These are phyloP conservation scores for Tiliqua scincoides DNA, from an alignment of 2,113 vertebrate genomes.

Conservation along the genomic window DNA sequence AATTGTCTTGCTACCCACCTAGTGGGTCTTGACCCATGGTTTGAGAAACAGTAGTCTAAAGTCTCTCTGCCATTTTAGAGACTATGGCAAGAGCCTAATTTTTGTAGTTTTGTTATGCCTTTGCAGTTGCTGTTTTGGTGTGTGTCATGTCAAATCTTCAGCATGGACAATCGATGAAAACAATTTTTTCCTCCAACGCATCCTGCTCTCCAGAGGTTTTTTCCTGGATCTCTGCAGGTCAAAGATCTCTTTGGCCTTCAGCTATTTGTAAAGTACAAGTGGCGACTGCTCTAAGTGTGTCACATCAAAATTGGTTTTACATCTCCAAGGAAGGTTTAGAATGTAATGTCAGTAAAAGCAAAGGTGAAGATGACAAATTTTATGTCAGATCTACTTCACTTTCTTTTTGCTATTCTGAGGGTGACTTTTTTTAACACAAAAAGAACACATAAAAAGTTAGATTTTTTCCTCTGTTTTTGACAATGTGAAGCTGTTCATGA, in stretches of 20 bases:
- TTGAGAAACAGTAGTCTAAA: no score
- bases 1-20: no score
- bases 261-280: slow-evolving; percentile 72
- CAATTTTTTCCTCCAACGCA: slow-evolving; percentile 58
- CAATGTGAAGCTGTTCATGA: neutral
- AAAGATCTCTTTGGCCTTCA: slow-evolving; percentile 68
- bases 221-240: slow-evolving; percentile 48
- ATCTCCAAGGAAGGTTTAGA: slow-evolving; percentile 74
- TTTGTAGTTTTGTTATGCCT: slow-evolving; percentile 12
- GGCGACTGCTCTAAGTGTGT: slow-evolving; percentile 71
- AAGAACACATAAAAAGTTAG: slow-evolving; percentile 50
- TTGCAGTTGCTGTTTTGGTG: slow-evolving; percentile 50
- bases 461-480: slow-evolving; percentile 72
- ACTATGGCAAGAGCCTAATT: neutral
- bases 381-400: slow-evolving; percentile 67
- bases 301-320: slow-evolving; percentile 79
- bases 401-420: slow-evolving; percentile 68
- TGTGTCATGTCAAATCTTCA: slow-evolving; percentile 47
- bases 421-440: slow-evolving; percentile 54
- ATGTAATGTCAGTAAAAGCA: slow-evolving; percentile 71
- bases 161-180: slow-evolving; percentile 74
- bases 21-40: no score
- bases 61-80: neutral
- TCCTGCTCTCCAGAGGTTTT: slow-evolving; percentile 60
- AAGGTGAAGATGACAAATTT: slow-evolving; percentile 75